Evolutionary conservation across 2,888 invertebrate genomes (phyloP), one percentile per base, ranked within the genome.

Genomic region (Galerucella pusilla): DNA sequence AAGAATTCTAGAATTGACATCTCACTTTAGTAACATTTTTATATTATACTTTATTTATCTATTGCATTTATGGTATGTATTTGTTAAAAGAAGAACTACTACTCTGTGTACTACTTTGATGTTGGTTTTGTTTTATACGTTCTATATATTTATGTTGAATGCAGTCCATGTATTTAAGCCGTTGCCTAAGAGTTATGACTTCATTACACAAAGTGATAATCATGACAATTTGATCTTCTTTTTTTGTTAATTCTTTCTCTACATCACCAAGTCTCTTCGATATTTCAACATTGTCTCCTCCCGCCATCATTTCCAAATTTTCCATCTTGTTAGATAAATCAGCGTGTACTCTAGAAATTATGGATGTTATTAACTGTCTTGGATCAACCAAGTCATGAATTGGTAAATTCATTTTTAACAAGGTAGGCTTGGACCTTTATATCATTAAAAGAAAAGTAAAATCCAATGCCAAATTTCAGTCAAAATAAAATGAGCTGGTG

Each of bases 121-220:
- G 7, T 42, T 57, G 57, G 16, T 20, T 20, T 9, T 16, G 20
- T 20, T 20, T 57, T 3, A 20, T 7, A 20, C 10, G n/a, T 10
- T 67, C 25, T 66, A 49, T 49, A 46, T 46, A 49, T n/a, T 66
- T 66, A n/a, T 66, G 65, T 45, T 57, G 28, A 16, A 68, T 10
- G 12, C 35, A 68, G n/a, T 68, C 45, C n/a, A 59, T 42, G 7
- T 68, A 68, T 11, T 54, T 59, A 3, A 68, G 45, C 5, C 68
- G 25, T 28, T 28, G 10, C 12, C 28, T 35, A 5, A 61, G 61
- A 35, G 28, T 35, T 0, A 61, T 35, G 10, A 61, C 61, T 61
- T 61, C 61, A 35, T 61, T 61, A 35, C 61, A 61, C n/a, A 61
- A 35, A 14, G 61, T 35, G 4, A 61, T 61, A 2, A 28, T 28